Evolutionary conservation across 2,797 vertebrate species (phyloP).

Genomic region (Sebastes goodei): DNA sequence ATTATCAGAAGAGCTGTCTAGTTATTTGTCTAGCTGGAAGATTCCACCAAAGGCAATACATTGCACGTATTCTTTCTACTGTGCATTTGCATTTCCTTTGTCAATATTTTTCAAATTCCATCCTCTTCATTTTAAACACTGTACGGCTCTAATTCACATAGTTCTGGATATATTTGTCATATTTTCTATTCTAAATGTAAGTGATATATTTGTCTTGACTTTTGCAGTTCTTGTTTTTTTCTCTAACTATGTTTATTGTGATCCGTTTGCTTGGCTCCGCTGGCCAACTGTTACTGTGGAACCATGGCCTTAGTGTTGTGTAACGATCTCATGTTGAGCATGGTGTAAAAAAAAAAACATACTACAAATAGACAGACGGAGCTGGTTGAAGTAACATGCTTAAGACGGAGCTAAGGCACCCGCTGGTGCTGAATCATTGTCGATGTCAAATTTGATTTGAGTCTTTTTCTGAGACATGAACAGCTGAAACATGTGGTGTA

Average conservation of each 20-base stretch:
- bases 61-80: neutral
- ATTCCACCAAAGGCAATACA: neutral
- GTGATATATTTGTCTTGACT: no score
- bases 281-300: neutral
- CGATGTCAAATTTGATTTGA: neutral
- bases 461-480: neutral
- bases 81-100: neutral
- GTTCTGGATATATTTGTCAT: neutral
- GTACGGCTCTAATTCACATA: neutral
- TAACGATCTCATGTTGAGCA: neutral
- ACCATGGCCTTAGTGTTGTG: neutral
- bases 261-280: neutral
- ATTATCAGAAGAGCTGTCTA: neutral
- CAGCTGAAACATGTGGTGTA: neutral
- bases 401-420: neutral
- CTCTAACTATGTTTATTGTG: neutral
- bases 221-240: neutral
- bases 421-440: neutral
- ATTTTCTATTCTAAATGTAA: neutral
- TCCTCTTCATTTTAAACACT: neutral
- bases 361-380: neutral
- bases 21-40: neutral
- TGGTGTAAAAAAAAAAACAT: neutral
- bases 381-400: neutral
- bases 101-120: neutral